Percentiles rank a stretch among this genome's conserved stretches.
phyloP scores from a whole-genome alignment of 1,140 invertebrate species.

The Hylaeus anthracinus region DNA sequence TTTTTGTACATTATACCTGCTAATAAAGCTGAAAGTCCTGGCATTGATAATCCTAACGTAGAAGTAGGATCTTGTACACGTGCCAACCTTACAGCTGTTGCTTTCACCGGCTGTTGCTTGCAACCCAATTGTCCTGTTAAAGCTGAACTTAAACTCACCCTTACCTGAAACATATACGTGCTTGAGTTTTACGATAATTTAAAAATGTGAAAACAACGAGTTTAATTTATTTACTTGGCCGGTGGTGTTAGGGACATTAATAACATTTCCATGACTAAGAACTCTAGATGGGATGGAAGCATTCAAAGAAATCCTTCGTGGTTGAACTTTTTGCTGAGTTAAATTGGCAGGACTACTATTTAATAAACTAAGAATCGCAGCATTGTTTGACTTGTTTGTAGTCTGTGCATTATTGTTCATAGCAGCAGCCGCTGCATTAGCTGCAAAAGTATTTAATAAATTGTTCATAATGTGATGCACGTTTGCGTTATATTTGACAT shows the following conservation, averaged over 20 bases:
- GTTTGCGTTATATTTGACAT: constrained; percentile 8
- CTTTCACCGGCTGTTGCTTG: constrained; percentile 78
- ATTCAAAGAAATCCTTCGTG: constrained; percentile 76
- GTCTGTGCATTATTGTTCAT: constrained; percentile 79
- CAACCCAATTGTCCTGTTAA: constrained; percentile 74
- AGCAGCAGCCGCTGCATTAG: constrained; percentile 80
- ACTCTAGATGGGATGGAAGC: constrained; percentile 75
- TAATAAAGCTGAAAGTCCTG: constrained; percentile 80
- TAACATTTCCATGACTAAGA: constrained; percentile 78
- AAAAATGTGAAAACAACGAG: neutral
- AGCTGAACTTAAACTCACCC: constrained; percentile 76
- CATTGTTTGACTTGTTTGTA: constrained; percentile 81
- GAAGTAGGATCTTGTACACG: constrained; percentile 77
- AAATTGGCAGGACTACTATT: constrained; percentile 86
- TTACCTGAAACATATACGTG: constrained; percentile 65
- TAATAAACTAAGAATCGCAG: constrained; percentile 87
- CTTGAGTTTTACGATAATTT: constrained; percentile 3
- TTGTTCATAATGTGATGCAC: neutral
- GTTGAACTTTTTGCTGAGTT: constrained; percentile 74
- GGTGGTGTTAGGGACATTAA: constrained; percentile 76
- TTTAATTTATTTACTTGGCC: constrained; percentile 70
- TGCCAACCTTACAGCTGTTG: constrained; percentile 76
- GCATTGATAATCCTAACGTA: constrained; percentile 80
- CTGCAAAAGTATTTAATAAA: constrained; percentile 47
- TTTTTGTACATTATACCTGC: constrained; percentile 72